Conservation (phyloP, 2,888 invertebrate genomes). For the Horisme vitalbata region DNA sequence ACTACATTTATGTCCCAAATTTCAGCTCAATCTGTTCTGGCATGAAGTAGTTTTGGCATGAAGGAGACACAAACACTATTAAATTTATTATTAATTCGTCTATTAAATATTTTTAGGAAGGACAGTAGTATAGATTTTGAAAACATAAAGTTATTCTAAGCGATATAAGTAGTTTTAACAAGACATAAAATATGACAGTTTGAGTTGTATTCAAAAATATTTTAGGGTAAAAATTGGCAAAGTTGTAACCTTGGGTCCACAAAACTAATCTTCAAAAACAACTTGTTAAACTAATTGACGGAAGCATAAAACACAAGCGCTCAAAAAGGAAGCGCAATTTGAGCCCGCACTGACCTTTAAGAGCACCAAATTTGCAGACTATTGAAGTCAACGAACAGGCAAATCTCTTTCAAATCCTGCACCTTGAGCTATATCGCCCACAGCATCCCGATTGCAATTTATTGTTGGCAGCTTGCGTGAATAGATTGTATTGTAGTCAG, state of each 20-base stretch:
- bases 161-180: too few species aligned
- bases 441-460: slow-evolving; percentile 50
- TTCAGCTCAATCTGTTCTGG: too few species aligned
- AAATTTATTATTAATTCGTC: too few species aligned
- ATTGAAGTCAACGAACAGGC: slow-evolving; percentile 35
- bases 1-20: too few species aligned
- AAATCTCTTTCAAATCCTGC: slow-evolving; percentile 48
- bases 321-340: slow-evolving; percentile 13
- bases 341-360: slow-evolving; percentile 7
- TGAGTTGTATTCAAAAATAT: too few species aligned
- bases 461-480: slow-evolving; percentile 37
- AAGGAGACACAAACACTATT: too few species aligned
- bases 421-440: slow-evolving; percentile 52
- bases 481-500: slow-evolving; percentile 24
- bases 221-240: too few species aligned
- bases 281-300: slow-evolving; percentile 13
- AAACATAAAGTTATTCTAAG: too few species aligned
- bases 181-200: too few species aligned
- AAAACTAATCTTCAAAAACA: slow-evolving; percentile 1
- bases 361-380: slow-evolving; percentile 18
- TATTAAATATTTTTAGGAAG: too few species aligned
- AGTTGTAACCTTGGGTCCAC: not conserved
- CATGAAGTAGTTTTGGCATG: too few species aligned
- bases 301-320: slow-evolving; percentile 12
- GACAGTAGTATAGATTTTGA: too few species aligned